Evolutionary conservation across 2,888 invertebrate genomes (phyloP).

Genomic region (Gnatocerus cornutus): DNA sequence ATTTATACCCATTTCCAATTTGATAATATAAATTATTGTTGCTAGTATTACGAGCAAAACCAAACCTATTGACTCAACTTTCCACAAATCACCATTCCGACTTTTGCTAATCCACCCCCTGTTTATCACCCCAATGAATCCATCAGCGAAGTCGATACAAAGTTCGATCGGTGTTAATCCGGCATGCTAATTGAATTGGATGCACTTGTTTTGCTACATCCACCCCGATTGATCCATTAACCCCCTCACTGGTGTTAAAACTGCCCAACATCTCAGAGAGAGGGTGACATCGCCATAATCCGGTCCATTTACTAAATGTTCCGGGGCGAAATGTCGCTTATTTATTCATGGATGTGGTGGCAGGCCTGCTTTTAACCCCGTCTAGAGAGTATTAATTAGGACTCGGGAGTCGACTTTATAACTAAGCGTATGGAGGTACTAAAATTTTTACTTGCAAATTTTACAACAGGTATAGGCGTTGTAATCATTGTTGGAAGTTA

Average conservation of each 20-base stretch:
- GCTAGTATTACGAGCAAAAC: background rate
- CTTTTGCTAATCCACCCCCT: constrained; percentile 11
- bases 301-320: constrained; percentile 69
- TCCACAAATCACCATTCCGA: constrained; percentile 18
- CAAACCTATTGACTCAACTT: constrained; percentile 11
- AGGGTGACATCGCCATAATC: constrained; percentile 68
- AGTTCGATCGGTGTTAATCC: constrained; percentile 60
- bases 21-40: no score
- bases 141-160: constrained; percentile 47
- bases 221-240: constrained; percentile 51
- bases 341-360: constrained; percentile 70
- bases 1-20: no score
- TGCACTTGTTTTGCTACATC: constrained; percentile 60
- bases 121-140: constrained; percentile 34
- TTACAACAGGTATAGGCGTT: constrained; percentile 24
- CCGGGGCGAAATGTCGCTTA: constrained; percentile 63
- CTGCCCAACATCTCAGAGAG: constrained; percentile 36
- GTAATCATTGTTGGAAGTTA: constrained; percentile 28
- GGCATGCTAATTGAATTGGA: constrained; percentile 64
- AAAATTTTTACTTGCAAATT: constrained; percentile 1
- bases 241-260: constrained; percentile 50
- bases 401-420: background rate
- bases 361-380: constrained; percentile 65
- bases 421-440: background rate
- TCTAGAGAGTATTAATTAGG: constrained; percentile 35